Percentiles rank a stretch among this genome's conserved stretches.
phyloP scores from a whole-genome alignment of 2,888 invertebrate species.

The Deilephila elpenor region DNA sequence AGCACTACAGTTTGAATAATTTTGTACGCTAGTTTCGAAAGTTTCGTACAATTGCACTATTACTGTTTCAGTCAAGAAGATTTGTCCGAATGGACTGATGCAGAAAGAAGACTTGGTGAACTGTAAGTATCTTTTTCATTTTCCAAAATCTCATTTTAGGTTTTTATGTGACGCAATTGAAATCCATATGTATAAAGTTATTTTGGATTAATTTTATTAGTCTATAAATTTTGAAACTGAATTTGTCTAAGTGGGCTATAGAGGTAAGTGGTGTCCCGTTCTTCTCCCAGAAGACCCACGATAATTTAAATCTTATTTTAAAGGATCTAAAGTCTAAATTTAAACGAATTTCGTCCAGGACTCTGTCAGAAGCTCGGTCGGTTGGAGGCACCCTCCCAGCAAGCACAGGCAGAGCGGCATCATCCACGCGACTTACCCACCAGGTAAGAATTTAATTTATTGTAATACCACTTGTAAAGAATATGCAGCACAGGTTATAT shows the following conservation, averaged over 20 bases:
- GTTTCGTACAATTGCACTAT: background rate
- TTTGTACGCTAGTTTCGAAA: no score
- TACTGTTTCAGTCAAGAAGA: slow-evolving; percentile 76
- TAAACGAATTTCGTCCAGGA: slow-evolving; percentile 54
- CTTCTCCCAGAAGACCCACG: no score
- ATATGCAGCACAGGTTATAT: background rate
- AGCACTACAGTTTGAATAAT: no score
- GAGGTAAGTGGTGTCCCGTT: no score
- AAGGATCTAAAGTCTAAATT: background rate
- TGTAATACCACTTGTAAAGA: background rate
- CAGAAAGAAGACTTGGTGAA: slow-evolving; percentile 79
- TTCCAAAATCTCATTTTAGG: background rate
- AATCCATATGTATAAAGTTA: no score
- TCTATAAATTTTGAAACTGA: no score
- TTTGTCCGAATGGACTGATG: slow-evolving; percentile 81
- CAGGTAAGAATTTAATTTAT: slow-evolving; percentile 58
- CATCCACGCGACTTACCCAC: slow-evolving; percentile 76
- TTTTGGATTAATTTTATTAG: no score
- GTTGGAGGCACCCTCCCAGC: slow-evolving; percentile 79
- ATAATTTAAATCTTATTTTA: no score
- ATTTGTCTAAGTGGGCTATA: no score
- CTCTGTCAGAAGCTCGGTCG: slow-evolving; percentile 78
- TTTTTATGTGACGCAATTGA: background rate
- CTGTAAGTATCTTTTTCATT: slow-evolving; percentile 57
- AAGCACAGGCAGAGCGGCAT: slow-evolving; percentile 77